Evolutionary conservation across 2,113 vertebrate genomes (phyloP), one percentile per base, ranked within the genome.

Genomic region (Gulo gulo): DNA sequence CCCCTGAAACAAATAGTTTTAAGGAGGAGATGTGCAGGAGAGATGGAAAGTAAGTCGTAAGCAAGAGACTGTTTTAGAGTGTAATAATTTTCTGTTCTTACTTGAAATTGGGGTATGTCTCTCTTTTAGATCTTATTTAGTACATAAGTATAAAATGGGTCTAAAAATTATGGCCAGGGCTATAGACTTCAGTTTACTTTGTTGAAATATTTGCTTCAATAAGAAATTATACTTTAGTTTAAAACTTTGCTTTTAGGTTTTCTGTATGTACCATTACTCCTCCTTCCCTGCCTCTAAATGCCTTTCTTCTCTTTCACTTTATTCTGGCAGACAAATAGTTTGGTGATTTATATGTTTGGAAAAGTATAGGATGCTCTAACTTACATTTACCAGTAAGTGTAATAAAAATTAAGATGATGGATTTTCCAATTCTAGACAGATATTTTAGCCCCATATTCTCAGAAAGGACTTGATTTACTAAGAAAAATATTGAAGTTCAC

Each of bases 261-360:
- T 71, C 24, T 29, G 14, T 71, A 31, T 29, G 20, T 86, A 63
- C 15, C 61, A 52, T 95, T 55, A 21, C 7, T 31, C 9, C 16
- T 4, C 6, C 15, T 86, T 91, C 14, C 1, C 24, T 91, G 5
- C 23, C 9, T 86, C 24, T 80, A 34, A 91, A 50, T 79, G 47
- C n/a, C 87, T 91, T 95, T 67, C 21, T 85, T 23, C 57, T 91
- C n/a, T 92, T 89, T 84, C 9, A 47, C 21, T 82, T 94, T 71
- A 71, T 95, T 74, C 50, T 83, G 67, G 6, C 34, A 71, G 31
- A 34, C 21, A 71, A 52, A 36, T 87, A 65, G 67, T 42, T 96
- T 85, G 65, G 69, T 93, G 78, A 85, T 55, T n/a, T 85, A 71
- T 71, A 24, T 78, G 34, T 93, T 88, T 89, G 4, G 23, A 63